Evolutionary conservation across 2,113 vertebrate genomes (phyloP).

Genomic region (Ochotona curzoniae): DNA sequence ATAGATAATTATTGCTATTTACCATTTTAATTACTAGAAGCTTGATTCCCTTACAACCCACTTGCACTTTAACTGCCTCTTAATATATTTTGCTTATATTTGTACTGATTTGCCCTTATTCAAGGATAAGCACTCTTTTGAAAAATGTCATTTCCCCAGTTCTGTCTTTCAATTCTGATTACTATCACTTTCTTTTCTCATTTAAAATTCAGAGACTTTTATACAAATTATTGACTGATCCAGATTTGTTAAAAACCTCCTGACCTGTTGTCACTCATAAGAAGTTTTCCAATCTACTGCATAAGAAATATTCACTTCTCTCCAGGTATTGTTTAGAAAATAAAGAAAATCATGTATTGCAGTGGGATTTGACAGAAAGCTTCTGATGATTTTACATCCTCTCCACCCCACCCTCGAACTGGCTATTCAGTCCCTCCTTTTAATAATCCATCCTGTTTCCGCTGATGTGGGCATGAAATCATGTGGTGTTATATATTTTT

Average conservation of each 20-base stretch:
- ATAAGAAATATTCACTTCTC: constrained; percentile 30
- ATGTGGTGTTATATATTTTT: neutral
- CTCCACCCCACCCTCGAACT: neutral
- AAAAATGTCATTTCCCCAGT: neutral
- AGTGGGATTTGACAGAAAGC: neutral
- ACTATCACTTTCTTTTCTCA: neutral
- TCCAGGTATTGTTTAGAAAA: neutral
- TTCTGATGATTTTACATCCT: neutral
- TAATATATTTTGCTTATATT: constrained; percentile 1
- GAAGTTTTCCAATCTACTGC: neutral
- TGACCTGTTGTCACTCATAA: neutral
- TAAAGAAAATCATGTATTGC: neutral
- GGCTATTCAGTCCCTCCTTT: neutral
- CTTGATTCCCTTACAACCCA: neutral
- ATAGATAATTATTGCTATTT: neutral
- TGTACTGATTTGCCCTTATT: neutral
- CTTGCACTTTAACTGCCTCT: neutral
- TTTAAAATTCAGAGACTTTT: neutral
- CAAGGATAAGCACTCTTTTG: neutral
- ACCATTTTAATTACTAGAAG: neutral
- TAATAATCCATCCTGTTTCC: neutral
- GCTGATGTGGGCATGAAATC: neutral
- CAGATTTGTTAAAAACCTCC: neutral
- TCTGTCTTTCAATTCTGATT: constrained; percentile 30
- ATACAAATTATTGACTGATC: neutral